Percentiles rank a stretch among this genome's conserved stretches.
Evolutionary conservation across 2,888 invertebrate genomes (phyloP).

Genomic region (Agrotis exclamationis): DNA sequence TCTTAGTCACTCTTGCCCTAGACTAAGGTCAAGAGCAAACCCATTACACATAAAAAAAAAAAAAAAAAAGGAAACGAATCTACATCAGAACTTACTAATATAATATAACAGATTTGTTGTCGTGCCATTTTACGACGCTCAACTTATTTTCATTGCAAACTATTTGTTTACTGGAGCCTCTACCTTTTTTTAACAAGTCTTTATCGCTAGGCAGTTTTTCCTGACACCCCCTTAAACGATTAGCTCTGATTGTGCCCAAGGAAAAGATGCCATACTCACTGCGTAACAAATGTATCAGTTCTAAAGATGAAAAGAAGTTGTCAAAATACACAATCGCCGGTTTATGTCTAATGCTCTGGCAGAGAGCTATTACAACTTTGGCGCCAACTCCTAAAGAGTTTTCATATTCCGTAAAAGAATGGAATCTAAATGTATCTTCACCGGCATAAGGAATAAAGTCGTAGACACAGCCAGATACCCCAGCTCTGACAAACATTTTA

Average conservation of each 20-base stretch:
- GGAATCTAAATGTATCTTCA: neutral
- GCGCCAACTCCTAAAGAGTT: constrained; percentile 10
- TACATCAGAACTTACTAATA: constrained; percentile 11
- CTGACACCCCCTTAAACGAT: neutral
- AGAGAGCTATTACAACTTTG: constrained; percentile 16
- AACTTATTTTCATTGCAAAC: neutral
- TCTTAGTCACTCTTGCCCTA: no score
- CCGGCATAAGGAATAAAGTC: neutral
- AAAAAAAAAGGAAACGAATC: no score
- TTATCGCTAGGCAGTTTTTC: constrained; percentile 1
- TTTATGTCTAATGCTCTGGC: constrained; percentile 9
- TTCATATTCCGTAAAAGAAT: constrained; percentile 3
- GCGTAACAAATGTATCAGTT: neutral
- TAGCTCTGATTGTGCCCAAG: constrained; percentile 3
- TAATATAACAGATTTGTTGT: constrained; percentile 5
- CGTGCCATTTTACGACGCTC: neutral
- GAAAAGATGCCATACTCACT: constrained; percentile 4
- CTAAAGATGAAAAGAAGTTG: constrained; percentile 4
- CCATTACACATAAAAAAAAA: no score
- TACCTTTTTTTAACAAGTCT: neutral
- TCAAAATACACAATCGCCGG: constrained; percentile 7
- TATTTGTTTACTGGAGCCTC: neutral
- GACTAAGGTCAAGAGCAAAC: no score
- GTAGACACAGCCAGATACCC: neutral
- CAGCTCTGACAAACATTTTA: neutral